Conservation (phyloP, 2,888 invertebrate genomes). For the Eucriotettix oculatus region DNA sequence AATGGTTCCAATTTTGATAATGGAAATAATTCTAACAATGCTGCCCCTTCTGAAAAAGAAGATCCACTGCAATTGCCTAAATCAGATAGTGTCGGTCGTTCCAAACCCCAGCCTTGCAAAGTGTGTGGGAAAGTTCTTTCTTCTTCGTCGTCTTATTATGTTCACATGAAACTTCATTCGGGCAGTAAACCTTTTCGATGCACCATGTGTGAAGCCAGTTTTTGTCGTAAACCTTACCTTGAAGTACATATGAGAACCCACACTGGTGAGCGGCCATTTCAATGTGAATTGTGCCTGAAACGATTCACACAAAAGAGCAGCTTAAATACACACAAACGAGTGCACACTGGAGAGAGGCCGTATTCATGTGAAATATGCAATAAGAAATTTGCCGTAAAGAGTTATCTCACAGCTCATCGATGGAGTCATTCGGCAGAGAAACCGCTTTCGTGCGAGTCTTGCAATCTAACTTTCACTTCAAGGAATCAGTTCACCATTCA, state of each 20-base stretch:
- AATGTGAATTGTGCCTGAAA: constrained; percentile 58
- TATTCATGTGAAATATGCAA: constrained; percentile 65
- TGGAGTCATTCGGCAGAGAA: constrained; percentile 67
- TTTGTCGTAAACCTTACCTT: constrained; percentile 63
- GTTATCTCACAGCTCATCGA: constrained; percentile 62
- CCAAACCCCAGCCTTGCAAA: constrained; percentile 58
- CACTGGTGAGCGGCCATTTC: constrained; percentile 54
- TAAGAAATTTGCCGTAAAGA: constrained; percentile 65
- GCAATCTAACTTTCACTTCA: constrained; percentile 55
- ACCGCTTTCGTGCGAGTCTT: constrained; percentile 52
- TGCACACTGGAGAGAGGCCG: constrained; percentile 63
- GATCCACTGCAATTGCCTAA: too few species aligned
- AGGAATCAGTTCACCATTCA: constrained; percentile 61
- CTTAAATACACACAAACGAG: constrained; percentile 63
- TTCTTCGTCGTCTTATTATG: constrained; percentile 62
- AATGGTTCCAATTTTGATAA: too few species aligned
- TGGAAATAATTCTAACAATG: too few species aligned
- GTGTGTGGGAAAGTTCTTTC: constrained; percentile 62
- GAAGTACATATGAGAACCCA: constrained; percentile 67
- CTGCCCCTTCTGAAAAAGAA: too few species aligned
- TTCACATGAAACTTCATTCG: constrained; percentile 69
- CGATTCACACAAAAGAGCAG: constrained; percentile 69
- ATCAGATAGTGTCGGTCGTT: too few species aligned
- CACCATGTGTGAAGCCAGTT: constrained; percentile 58
- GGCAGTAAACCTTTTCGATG: constrained; percentile 66